Percentiles rank a stretch among this genome's conserved stretches.
These are phyloP conservation scores for Calephelis perditalis DNA, from an alignment of 2,888 invertebrate genomes.

Conservation along the genomic window DNA sequence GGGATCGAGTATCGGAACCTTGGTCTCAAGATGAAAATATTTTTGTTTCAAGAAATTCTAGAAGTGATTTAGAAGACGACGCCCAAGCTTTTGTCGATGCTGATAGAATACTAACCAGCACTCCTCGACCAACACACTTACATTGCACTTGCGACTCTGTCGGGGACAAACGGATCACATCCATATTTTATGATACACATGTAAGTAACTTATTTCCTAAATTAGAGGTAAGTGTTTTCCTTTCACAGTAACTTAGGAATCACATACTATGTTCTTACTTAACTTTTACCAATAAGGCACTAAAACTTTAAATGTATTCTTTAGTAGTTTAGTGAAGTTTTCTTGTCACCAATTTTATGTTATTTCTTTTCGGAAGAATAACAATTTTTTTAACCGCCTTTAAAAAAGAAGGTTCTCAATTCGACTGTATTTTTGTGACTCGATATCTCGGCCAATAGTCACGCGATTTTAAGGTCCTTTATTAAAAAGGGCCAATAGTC, in stretches of 20 bases:
- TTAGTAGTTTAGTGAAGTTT: no score
- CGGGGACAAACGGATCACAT: slow-evolving; percentile 54
- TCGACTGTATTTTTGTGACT: no score
- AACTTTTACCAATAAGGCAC: no score
- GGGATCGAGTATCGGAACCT: slow-evolving; percentile 54
- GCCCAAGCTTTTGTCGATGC: slow-evolving; percentile 57
- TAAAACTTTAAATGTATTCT: no score
- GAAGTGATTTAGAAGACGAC: slow-evolving; percentile 56
- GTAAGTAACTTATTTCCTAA: slow-evolving; percentile 41
- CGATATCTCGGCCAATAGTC: no score
- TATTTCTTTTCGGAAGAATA: no score
- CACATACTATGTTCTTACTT: neutral
- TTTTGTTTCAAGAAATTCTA: slow-evolving; percentile 51
- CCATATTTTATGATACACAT: slow-evolving; percentile 66
- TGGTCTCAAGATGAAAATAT: slow-evolving; percentile 57
- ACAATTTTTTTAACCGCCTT: no score
- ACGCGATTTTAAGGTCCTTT: no score
- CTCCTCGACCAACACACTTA: slow-evolving; percentile 45
- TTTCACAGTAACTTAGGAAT: neutral
- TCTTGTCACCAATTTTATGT: no score
- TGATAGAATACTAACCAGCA: slow-evolving; percentile 53
- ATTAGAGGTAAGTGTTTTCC: neutral
- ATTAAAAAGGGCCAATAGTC: no score
- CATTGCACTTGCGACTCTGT: slow-evolving; percentile 60
- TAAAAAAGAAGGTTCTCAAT: no score